Base-by-base conservation (phyloP, 1,140 invertebrate species). In the Acyrthosiphon pisum region DNA sequence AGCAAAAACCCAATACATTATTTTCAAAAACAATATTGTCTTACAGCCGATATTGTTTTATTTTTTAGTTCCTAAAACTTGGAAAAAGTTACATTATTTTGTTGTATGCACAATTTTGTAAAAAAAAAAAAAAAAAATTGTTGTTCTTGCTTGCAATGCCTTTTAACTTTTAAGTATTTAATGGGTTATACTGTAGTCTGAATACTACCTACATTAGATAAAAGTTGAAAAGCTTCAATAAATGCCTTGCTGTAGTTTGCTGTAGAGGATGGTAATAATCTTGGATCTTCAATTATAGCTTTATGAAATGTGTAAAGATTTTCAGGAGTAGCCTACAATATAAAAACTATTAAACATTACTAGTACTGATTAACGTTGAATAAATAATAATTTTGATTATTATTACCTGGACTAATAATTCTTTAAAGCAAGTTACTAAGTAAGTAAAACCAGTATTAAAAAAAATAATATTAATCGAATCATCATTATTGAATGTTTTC, bases 401-500 rank as follows among this genome's bases (percentile, higher is more conserved):
- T 30, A 41, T 53, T 87, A 94, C 94, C 76, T 94, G 94, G 50
- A 94, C 83, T 37, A 94, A 83, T n/a, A 93, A 81, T 37, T 94
- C 86, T 46, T 94, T 95, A 97, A 56, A 99, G 97, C 8, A 99
- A 95, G 81, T 96, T 97, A 90, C 97, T 96, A 86, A 93, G 76
- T 93, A 97, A 96, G 95, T 2, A 96, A 95, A 96, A 95, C 0
- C 96, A 98, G 98, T 86, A 96, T 97, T 91, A 98, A 97, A 53
- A 56, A 93, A 93, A 41, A 93, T 93, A 37, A 99, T 97, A 94
- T 99, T 99, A 84, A 99, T 97, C 95, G 98, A 99, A 95, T 99
- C 99, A 95, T 99, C 99, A 94, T 99, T 99, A 22, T 98, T 99
- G 20, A 99, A 96, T 0, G 99, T 99, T 56, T 99, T 98, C 94